phyloP scores from a whole-genome alignment of 2,888 invertebrate genomes.

The Sisyra terminalis region DNA sequence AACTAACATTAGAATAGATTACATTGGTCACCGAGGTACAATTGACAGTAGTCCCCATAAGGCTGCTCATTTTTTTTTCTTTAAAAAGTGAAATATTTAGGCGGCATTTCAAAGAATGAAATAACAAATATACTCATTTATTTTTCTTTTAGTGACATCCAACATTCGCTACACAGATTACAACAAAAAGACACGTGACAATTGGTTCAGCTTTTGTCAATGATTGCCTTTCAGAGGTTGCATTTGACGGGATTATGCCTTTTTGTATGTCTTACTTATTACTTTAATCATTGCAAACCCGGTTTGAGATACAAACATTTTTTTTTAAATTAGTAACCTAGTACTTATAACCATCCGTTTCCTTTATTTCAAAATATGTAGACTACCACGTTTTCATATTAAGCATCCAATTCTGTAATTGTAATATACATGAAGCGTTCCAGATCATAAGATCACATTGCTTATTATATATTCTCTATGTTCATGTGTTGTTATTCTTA shows the following conservation, averaged over 20 bases:
- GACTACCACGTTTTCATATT: too few relatives aligned
- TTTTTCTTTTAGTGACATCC: conserved; percentile 28
- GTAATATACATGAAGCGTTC: too few relatives aligned
- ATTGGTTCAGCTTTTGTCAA: conserved; percentile 21
- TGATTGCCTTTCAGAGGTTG: conserved; percentile 17
- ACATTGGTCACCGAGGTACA: conserved; percentile 8
- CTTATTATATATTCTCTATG: too few relatives aligned
- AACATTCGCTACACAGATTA: conserved; percentile 28
- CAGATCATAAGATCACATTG: too few relatives aligned
- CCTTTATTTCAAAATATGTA: too few relatives aligned
- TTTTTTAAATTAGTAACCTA: too few relatives aligned
- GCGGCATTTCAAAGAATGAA: conserved; percentile 15
- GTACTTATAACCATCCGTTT: too few relatives aligned
- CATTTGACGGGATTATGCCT: conserved; percentile 6
- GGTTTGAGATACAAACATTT: too few relatives aligned
- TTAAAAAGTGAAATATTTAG: conserved; percentile 11
- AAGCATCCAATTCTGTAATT: too few relatives aligned
- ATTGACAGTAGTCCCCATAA: conserved; percentile 8
- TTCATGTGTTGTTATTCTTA: too few relatives aligned
- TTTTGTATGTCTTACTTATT: conserved; percentile 8
- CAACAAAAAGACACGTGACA: conserved; percentile 21
- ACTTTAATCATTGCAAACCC: neutral
- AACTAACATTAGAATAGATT: too few relatives aligned
- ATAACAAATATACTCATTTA: conserved; percentile 28
- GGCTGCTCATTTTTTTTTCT: conserved; percentile 3